Evolutionary conservation across 2,113 vertebrate genomes (phyloP).

Genomic region (Pseudopipra pipra): DNA sequence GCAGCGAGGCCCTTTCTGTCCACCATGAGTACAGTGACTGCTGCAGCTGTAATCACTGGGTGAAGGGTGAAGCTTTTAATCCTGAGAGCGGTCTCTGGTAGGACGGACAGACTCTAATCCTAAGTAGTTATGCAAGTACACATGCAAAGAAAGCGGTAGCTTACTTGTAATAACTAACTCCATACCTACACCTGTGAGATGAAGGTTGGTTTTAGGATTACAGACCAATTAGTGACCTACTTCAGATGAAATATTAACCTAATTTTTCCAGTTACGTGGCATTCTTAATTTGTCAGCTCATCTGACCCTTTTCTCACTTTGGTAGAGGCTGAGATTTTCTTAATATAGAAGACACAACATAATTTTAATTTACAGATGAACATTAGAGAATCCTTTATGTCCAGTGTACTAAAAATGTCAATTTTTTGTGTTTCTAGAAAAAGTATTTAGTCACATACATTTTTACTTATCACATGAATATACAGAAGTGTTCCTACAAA

Average conservation of each 20-base stretch:
- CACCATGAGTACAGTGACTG: not conserved
- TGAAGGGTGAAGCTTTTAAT: not conserved
- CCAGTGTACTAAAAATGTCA: not conserved
- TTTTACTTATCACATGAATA: not conserved
- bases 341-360: not conserved
- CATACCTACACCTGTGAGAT: not conserved
- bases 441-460: not conserved
- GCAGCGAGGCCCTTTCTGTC: not conserved
- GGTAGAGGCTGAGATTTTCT: not conserved
- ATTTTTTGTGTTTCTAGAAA: not conserved
- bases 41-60: not conserved
- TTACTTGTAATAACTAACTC: not conserved
- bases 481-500: not conserved
- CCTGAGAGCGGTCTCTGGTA: rapidly evolving
- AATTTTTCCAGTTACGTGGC: not conserved
- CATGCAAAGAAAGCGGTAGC: not conserved
- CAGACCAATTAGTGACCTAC: not conserved
- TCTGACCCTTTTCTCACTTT: not conserved
- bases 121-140: not conserved
- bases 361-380: not conserved
- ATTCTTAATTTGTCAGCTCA: not conserved
- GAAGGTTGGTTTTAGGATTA: not conserved
- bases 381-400: not conserved
- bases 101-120: not conserved
- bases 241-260: not conserved